Evolutionary conservation across 2,113 vertebrate species (phyloP), one percentile per base, ranked within the genome.

Genomic region (Gila orcuttii): DNA sequence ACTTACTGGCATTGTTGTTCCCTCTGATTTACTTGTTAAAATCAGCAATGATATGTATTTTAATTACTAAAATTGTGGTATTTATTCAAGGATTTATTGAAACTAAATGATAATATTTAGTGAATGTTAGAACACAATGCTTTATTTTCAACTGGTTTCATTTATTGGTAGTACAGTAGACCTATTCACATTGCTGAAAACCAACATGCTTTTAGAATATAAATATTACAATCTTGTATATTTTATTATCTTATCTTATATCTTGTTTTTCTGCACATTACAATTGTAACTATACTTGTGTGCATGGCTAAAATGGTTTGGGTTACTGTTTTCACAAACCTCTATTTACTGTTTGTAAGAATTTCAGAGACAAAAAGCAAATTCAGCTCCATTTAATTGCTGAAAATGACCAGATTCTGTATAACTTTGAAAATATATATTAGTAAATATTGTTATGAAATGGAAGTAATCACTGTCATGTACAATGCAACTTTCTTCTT

Each of bases 401-500:
- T 73, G 5, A 75, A 75, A 75, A 75, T 25, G 21, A 45, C 2
- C 6, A 52, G 13, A 52, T 4, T 19, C 2, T 76, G 6, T 76
- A 77, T 33, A 4, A 23, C 57, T 77, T n/a, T 23, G 2, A 36
- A 15, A 59, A 57, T 17, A 55, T 39, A 39, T 39, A 25, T 79
- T 78, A 6, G 52, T 78, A 78, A 79, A 79, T 60, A 25, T 5
- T 42, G 33, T 79, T 42, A 25, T 1, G 21, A 6, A 60, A 79
- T 3, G 21, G 10, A 57, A 31, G 50, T 77, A 21, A 10, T 69
- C 31, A 9, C 17, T 31, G 28, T 25, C 55, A 25, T 42, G 25
- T 60, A 64, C 59, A 80, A 80, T 47, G 59, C 59, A 64, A 28
- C 79, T 64, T 76, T 52, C 45, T 19, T 52, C n/a, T 31, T 10